Base-by-base conservation (phyloP, 2,113 vertebrate genomes). In the Montifringilla adamsi region DNA sequence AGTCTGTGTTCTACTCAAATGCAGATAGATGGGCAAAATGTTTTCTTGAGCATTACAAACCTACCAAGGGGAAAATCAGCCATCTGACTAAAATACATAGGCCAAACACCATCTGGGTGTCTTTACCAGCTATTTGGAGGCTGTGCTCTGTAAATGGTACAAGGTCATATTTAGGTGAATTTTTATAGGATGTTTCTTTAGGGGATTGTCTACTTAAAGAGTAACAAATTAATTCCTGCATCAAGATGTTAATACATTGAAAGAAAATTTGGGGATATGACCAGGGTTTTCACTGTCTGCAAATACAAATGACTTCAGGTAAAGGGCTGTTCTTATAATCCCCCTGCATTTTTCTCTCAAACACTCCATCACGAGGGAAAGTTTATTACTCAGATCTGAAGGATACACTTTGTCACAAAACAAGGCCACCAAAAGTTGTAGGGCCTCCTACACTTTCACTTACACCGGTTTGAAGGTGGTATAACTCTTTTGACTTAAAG, bases 1-100 rank as follows among this genome's bases (percentile, higher is more conserved):
- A 98, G 97, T 98, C 97, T 98, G 95, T 95, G 97, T 98, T 98
- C 96, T 94, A 96, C 96, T 98, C 96, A 98, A 97, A 98, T 97
- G 96, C 97, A 97, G 97, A 98, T 97, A 98, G 97, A 98, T 96
- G 96, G 97, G 96, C 96, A 97, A 97, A 97, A 97, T 97, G 97
- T 98, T 98, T 98, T 97, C 96, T 97, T 98, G 96, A 97, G 96
- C 97, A 90, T 97, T 98, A 97, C 85, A 97, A 98, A 98, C 82
- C 96, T 97, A 98, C 95, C 95, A 95, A 97, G 94, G 97, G 97
- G 94, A 97, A 98, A 98, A 98, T 98, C 96, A 98, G 98, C 96
- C 97, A 96, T 98, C 97, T 97, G 95, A 98, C 96, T 97, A 93
- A 98, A 98, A 97, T 93, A 94, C 96, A 96, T 92, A 95, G 96